Evolutionary conservation across 2,113 vertebrate genomes (phyloP), one percentile per base, ranked within the genome.

Genomic region (Pachypanchax playfairii): DNA sequence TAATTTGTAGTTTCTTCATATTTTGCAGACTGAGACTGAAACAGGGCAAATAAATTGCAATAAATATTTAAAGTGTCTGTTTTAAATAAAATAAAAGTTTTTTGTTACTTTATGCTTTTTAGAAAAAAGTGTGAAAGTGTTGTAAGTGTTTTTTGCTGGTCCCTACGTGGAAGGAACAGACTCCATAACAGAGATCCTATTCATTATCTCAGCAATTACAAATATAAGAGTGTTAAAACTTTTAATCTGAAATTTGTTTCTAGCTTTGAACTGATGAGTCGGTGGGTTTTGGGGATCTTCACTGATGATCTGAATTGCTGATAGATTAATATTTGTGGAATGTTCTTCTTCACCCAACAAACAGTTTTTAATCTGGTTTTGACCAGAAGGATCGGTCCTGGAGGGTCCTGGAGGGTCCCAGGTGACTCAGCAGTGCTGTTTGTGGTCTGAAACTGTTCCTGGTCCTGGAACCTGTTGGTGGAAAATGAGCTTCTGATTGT

Each of bases 401-500:
- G n/a, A 1, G 38, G 56, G 63, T 39, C 71, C 33, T 28, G 8
- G 13, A 20, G 61, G 9, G 38, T 39, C 39, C 31, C 15, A 20
- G 53, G 26, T 14, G 42, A 22, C 59, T 55, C 31, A 24, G 22
- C 17, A 14, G 44, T 4, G 42, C 24, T 1, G 17, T 29, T 6
- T 39, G 38, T 5, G 7, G 14, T n/a, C n/a, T 82, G 56, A 35
- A 53, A 52, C 77, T 57, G 73, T 54, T 46, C 49, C 22, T 65
- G 52, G 72, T 77, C 75, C 54, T 53, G 44, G 78, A 78, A 65
- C 71, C 78, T 77, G 68, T 83, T 69, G 53, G 73, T 47, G 65
- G 74, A 70, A 14, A 76, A 79, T 71, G 62, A 1, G 73, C 68
- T 63, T 73, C 55, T 86, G 87, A 90, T 89, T 77, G 83, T 88